Evolutionary conservation across 1,140 invertebrate genomes (phyloP).

Genomic region (Cryptotermes secundus): DNA sequence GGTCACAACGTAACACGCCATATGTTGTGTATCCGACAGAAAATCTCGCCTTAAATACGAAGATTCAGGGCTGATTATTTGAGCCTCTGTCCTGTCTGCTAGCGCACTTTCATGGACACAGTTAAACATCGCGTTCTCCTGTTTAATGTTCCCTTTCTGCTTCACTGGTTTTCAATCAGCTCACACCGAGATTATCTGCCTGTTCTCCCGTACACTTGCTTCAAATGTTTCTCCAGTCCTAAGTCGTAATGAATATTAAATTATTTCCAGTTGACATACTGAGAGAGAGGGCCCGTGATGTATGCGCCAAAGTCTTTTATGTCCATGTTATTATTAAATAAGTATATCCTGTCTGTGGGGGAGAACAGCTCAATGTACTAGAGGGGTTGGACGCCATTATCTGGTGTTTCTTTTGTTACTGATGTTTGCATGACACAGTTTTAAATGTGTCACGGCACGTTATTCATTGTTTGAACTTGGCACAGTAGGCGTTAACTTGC

Average conservation of each 20-base stretch:
- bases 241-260: constrained; percentile 8
- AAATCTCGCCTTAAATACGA: too few relatives aligned
- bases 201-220: background rate
- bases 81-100: background rate
- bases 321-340: background rate
- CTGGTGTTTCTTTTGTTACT: background rate
- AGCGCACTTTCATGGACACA: background rate
- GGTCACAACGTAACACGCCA: too few relatives aligned
- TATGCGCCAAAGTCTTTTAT: background rate
- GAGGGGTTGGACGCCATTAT: background rate
- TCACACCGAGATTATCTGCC: background rate
- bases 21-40: too few relatives aligned
- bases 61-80: too few relatives aligned
- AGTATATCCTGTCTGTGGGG: background rate
- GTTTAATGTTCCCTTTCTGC: background rate
- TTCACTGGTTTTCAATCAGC: background rate
- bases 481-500: background rate
- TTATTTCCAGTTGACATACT: background rate
- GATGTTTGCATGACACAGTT: background rate
- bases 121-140: background rate
- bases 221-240: background rate
- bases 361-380: background rate
- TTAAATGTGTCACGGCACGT: background rate
- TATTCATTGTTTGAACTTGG: background rate
- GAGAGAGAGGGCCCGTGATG: background rate